Percentiles rank a stretch among this genome's conserved stretches.
These are phyloP conservation scores for Caenorhabditis macrosperma DNA, from an alignment of 2,888 invertebrate species.

Conservation along the genomic window DNA sequence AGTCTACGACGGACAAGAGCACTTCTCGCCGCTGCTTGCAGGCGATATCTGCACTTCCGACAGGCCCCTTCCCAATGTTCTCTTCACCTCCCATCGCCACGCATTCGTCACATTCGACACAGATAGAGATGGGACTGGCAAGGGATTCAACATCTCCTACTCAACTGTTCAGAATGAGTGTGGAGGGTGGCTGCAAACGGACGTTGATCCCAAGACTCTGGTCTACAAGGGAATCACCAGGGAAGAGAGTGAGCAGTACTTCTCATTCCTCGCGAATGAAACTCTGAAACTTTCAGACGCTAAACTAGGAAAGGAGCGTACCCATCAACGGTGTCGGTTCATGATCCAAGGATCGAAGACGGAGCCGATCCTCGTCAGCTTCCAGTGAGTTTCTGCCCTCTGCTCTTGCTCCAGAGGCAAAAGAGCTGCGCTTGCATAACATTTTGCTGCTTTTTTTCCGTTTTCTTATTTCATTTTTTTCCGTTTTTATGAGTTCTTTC, in stretches of 20 bases:
- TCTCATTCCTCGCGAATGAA: no score
- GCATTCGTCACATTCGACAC: constrained; percentile 74
- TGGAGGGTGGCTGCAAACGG: constrained; percentile 68
- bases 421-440: not conserved
- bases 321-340: constrained; percentile 72
- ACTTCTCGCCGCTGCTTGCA: constrained; percentile 70
- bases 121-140: constrained; percentile 67
- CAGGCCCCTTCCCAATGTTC: constrained; percentile 5
- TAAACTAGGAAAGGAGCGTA: constrained; percentile 20
- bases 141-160: constrained; percentile 73
- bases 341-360: constrained; percentile 69
- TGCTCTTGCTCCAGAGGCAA: not conserved
- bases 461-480: not conserved
- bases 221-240: constrained; percentile 24
- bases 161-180: constrained; percentile 60
- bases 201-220: constrained; percentile 40
- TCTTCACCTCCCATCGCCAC: constrained; percentile 61
- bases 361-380: constrained; percentile 66
- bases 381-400: constrained; percentile 58
- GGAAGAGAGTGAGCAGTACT: constrained; percentile 54
- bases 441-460: not conserved
- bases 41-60: constrained; percentile 61
- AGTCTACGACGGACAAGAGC: constrained; percentile 76
- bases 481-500: not conserved
- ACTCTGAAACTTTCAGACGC: constrained; percentile 32